A percentile compares a stretch with the other conserved stretches of the same genome.
Evolutionary conservation across 1,140 invertebrate genomes (phyloP).

Genomic region (Augochlora pura): DNA sequence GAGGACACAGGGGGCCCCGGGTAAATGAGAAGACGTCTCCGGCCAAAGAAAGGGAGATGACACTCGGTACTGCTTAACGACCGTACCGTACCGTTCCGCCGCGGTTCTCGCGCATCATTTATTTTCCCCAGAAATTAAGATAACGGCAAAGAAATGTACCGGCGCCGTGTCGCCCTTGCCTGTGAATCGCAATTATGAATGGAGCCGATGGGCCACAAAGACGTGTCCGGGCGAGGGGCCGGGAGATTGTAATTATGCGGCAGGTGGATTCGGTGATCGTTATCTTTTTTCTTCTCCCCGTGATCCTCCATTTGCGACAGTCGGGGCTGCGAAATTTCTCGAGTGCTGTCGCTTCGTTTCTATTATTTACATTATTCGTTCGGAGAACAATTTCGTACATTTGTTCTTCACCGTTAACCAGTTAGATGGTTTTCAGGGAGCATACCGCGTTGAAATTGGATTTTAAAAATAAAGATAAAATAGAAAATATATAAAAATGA

Average conservation of each 20-base stretch:
- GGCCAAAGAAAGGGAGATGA: conserved; percentile 24
- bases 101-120: conserved; percentile 29
- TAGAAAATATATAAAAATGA: too few species aligned
- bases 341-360: too few species aligned
- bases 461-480: too few species aligned
- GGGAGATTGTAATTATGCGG: not conserved
- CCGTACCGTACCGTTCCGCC: not conserved
- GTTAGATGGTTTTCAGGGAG: too few species aligned
- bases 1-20: not conserved
- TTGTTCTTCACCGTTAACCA: too few species aligned
- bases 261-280: conserved; percentile 1
- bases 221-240: too few species aligned
- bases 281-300: not conserved
- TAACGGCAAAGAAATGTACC: conserved; percentile 9
- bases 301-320: too few species aligned
- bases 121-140: conserved; percentile 14
- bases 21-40: conserved; percentile 46
- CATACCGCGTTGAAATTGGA: too few species aligned
- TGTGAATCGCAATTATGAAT: conserved; percentile 23
- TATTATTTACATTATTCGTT: too few species aligned
- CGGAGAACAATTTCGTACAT: too few species aligned
- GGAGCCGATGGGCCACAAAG: not conserved
- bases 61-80: conserved; percentile 33
- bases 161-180: not conserved
- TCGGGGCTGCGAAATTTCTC: too few species aligned